Percentiles rank a stretch among this genome's conserved stretches.
These are phyloP conservation scores for Mixornis gularis DNA, from an alignment of 2,113 vertebrate species.

Conservation along the genomic window DNA sequence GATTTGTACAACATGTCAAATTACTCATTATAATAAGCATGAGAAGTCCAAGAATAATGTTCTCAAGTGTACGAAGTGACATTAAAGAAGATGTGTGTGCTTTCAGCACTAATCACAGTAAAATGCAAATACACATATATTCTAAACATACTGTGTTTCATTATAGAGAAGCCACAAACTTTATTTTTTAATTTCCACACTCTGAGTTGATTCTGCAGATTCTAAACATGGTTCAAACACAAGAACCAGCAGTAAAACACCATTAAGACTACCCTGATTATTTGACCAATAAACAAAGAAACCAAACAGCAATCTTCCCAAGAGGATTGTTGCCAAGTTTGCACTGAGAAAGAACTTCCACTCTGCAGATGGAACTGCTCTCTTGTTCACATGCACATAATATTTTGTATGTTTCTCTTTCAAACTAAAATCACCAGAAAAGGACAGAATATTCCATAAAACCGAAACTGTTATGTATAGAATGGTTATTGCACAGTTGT, in stretches of 20 bases:
- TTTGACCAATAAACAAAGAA: neutral
- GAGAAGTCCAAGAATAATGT: neutral
- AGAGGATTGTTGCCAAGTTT: neutral
- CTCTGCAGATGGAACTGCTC: neutral
- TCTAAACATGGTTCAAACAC: neutral
- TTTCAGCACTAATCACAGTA: neutral
- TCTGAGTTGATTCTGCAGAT: neutral
- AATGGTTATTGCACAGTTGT: neutral
- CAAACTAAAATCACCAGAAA: neutral
- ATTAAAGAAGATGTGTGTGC: neutral
- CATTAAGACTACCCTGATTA: neutral
- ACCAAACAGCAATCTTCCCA: neutral
- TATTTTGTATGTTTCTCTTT: neutral
- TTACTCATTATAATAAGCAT: neutral
- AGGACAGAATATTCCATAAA: neutral
- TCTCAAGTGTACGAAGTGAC: neutral
- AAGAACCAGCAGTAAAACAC: neutral
- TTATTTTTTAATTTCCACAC: neutral
- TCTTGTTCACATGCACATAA: neutral
- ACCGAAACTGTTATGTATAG: neutral
- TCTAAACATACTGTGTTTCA: neutral
- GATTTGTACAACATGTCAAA: neutral
- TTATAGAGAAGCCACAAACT: neutral
- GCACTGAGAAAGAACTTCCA: neutral
- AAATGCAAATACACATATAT: neutral